phyloP scores from a whole-genome alignment of 2,888 invertebrate species.

The Amphipyra berbera region DNA sequence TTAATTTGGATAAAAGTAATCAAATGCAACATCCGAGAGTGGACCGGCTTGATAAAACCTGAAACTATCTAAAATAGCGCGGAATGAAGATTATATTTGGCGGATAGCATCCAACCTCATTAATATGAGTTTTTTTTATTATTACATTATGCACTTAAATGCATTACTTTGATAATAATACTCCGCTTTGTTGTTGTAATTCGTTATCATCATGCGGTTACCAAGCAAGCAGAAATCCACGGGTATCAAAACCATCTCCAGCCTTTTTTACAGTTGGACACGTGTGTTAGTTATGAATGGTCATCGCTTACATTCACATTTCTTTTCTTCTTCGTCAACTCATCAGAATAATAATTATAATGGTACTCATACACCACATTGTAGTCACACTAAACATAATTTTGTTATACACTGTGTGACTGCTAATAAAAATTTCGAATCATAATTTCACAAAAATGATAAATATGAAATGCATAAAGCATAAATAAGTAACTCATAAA shows the following conservation, averaged over 20 bases:
- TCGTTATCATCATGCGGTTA: constrained; percentile 40
- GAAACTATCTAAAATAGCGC: neutral
- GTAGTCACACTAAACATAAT: too few relatives aligned
- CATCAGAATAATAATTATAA: too few relatives aligned
- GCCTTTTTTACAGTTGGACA: constrained; percentile 4
- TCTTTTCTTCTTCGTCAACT: too few relatives aligned
- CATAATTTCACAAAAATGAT: too few relatives aligned
- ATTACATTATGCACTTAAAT: neutral
- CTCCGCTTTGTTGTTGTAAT: constrained; percentile 21
- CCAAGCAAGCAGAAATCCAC: constrained; percentile 33
- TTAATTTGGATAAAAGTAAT: constrained; percentile 44
- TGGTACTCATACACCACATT: too few relatives aligned
- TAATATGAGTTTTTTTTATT: too few relatives aligned
- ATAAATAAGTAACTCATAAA: too few relatives aligned
- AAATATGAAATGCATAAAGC: too few relatives aligned
- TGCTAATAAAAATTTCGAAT: too few relatives aligned
- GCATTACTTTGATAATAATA: constrained; percentile 12
- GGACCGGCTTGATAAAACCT: constrained; percentile 3
- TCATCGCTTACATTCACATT: too few relatives aligned
- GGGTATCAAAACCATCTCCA: constrained; percentile 21
- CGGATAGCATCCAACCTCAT: neutral
- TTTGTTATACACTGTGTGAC: too few relatives aligned
- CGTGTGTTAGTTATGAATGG: neutral
- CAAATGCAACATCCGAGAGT: constrained; percentile 34
- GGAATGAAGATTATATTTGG: neutral